Percentiles rank a stretch among this genome's conserved stretches.
phyloP scores from a whole-genome alignment of 1,140 invertebrate genomes.

The Cherax quadricarinatus region DNA sequence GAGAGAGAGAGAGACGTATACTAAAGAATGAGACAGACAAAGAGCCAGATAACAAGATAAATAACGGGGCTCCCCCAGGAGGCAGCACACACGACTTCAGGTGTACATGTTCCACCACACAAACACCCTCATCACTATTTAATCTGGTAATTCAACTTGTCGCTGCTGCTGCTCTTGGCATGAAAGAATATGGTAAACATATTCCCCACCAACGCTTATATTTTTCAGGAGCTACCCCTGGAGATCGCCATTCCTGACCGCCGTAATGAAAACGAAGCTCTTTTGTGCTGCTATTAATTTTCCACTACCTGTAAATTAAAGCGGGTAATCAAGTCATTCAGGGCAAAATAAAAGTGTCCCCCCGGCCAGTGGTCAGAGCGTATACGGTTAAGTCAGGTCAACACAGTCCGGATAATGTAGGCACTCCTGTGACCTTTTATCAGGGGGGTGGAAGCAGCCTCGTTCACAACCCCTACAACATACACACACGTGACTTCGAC shows the following conservation, averaged over 20 bases:
- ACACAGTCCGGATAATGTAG: conserved; percentile 31
- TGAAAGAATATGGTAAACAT: conserved; percentile 5
- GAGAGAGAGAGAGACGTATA: too few species aligned
- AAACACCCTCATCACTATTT: conserved; percentile 22
- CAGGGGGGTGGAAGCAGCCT: not conserved
- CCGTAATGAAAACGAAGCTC: conserved; percentile 42
- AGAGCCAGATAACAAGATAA: too few species aligned
- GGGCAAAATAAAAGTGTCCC: conserved; percentile 47
- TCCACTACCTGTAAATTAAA: conserved; percentile 66
- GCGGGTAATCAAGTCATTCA: conserved; percentile 57
- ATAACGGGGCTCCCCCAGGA: too few species aligned
- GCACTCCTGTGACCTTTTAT: not conserved
- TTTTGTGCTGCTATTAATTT: conserved; percentile 63
- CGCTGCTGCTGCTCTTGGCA: not conserved
- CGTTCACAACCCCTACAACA: not conserved
- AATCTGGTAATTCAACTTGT: conserved; percentile 19
- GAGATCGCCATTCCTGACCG: not conserved
- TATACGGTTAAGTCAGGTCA: conserved; percentile 1
- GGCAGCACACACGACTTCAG: too few species aligned
- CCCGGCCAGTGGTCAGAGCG: conserved; percentile 38
- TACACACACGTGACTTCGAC: too few species aligned
- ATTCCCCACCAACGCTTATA: not conserved
- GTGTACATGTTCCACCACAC: not conserved
- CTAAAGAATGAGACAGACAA: too few species aligned
- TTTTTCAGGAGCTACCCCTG: not conserved